phyloP scores from a whole-genome alignment of 2,113 vertebrate species.

The Herpailurus yagouaroundi region DNA sequence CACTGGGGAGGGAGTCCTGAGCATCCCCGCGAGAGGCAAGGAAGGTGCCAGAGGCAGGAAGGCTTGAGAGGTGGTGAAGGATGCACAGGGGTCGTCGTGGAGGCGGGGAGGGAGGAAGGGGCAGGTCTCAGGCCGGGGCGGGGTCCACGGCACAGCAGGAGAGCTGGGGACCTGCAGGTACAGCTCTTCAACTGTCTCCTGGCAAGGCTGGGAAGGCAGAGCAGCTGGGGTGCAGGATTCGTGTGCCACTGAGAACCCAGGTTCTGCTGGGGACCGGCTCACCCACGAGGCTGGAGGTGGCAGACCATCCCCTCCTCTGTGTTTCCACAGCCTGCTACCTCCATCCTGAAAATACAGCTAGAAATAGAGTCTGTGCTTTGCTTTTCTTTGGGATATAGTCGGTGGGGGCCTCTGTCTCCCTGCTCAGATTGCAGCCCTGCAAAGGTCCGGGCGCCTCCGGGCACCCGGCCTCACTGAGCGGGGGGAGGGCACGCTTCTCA shows the following conservation, averaged over 20 bases:
- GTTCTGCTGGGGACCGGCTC: background rate
- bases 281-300: background rate
- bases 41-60: background rate
- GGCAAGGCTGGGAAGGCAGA: background rate
- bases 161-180: background rate
- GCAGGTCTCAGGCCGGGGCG: rapidly evolving
- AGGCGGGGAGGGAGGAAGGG: background rate
- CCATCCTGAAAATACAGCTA: background rate
- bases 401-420: background rate
- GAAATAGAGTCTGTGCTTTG: background rate
- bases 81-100: rapidly evolving
- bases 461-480: no score
- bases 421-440: rapidly evolving
- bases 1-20: background rate
- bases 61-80: no score
- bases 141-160: background rate
- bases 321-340: background rate
- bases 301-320: background rate
- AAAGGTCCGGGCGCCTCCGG: background rate
- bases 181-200: rapidly evolving
- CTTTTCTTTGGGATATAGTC: background rate
- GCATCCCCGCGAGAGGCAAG: background rate
- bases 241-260: background rate
- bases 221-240: background rate
- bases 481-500: background rate